Percentiles rank a stretch among this genome's conserved stretches.
These are phyloP conservation scores for Caenorhabditis sp. DNA, from an alignment of 2,888 invertebrate genomes.

Conservation along the genomic window DNA sequence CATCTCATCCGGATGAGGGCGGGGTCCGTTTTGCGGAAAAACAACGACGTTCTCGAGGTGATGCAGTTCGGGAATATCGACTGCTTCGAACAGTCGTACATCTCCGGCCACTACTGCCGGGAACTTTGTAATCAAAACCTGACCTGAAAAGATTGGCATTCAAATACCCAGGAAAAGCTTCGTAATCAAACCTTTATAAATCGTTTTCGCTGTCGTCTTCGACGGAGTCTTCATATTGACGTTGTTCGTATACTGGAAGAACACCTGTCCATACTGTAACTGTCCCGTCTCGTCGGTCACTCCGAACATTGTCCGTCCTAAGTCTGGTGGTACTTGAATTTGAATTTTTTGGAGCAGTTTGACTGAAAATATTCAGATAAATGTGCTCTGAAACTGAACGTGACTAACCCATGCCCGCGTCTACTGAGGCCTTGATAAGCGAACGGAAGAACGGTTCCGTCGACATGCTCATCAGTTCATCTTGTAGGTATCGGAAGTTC, in stretches of 20 bases:
- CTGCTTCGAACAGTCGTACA: conserved; percentile 78
- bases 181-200: conserved; percentile 8
- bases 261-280: conserved; percentile 73
- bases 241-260: conserved; percentile 70
- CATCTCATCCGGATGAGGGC: conserved; percentile 81
- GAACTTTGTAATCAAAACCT: conserved; percentile 80
- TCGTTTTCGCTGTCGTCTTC: not conserved
- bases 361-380: no score
- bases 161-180: conserved; percentile 7
- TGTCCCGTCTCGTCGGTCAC: conserved; percentile 75
- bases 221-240: conserved; percentile 29
- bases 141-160: conserved; percentile 60
- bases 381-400: no score
- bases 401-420: conserved; percentile 51
- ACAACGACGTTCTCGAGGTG: conserved; percentile 80
- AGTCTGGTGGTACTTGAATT: conserved; percentile 56
- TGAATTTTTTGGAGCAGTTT: conserved; percentile 47
- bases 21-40: conserved; percentile 79
- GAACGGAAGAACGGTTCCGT: conserved; percentile 75
- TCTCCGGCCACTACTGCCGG: conserved; percentile 80
- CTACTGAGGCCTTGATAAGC: conserved; percentile 65
- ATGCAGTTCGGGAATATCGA: conserved; percentile 75
- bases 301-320: conserved; percentile 73
- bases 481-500: no score
- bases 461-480: conserved; percentile 53